Conservation (phyloP, 1,140 invertebrate genomes). For the Carposina sasakii region DNA sequence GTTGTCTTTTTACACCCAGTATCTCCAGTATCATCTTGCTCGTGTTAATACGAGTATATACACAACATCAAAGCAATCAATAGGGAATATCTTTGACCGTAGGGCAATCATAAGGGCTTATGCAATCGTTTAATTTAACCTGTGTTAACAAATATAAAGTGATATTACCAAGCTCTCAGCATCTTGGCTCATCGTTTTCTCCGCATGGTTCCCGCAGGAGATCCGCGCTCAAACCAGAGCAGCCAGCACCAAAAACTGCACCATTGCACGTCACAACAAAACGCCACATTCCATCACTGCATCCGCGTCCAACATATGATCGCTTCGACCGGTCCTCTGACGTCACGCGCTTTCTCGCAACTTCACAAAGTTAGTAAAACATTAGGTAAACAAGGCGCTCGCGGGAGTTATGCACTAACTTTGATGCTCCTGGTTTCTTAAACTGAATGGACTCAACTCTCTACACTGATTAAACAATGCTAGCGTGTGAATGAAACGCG, state of each 20-base stretch:
- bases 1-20: too few species aligned
- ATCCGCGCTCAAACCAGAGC: constrained; percentile 55
- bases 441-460: constrained; percentile 40
- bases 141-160: constrained; percentile 40
- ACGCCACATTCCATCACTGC: constrained; percentile 70
- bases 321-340: constrained; percentile 60
- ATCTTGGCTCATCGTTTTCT: constrained; percentile 71
- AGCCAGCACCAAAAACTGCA: constrained; percentile 46
- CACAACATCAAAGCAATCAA: constrained; percentile 4
- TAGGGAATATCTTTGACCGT: too few species aligned
- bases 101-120: too few species aligned
- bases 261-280: constrained; percentile 62
- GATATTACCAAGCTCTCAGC: constrained; percentile 71
- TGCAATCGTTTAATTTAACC: too few species aligned
- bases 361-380: constrained; percentile 47
- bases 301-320: constrained; percentile 72
- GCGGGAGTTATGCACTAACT: constrained; percentile 28
- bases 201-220: constrained; percentile 59
- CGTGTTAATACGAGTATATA: too few species aligned
- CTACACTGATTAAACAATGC: constrained; percentile 32
- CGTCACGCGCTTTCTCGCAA: constrained; percentile 66
- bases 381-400: constrained; percentile 22
- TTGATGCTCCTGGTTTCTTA: constrained; percentile 24
- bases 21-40: too few species aligned
- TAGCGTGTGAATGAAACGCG: constrained; percentile 60